Conservation (phyloP, 1,140 invertebrate genomes). For the Cherax destructor region DNA sequence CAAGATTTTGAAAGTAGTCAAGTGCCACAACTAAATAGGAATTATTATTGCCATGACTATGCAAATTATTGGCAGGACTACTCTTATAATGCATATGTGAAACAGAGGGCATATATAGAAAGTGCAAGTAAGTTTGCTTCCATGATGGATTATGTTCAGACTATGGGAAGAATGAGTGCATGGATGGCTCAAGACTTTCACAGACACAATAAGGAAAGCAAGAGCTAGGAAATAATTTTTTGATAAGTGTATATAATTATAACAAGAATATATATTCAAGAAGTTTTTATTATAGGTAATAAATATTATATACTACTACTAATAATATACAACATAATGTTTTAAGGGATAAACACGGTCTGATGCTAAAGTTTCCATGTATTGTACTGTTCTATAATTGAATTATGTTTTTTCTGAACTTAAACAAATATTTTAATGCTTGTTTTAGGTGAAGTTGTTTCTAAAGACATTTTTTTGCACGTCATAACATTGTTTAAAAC, state of each 20-base stretch:
- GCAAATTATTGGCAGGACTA: not conserved
- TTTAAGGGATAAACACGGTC: too few relatives aligned
- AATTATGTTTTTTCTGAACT: not conserved
- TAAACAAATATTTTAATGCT: not conserved
- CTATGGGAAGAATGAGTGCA: constrained; percentile 53
- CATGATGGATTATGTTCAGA: constrained; percentile 64
- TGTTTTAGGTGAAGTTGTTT: not conserved
- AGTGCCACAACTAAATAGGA: not conserved
- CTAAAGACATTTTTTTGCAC: not conserved
- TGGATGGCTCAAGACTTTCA: constrained; percentile 48
- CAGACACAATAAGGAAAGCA: not conserved
- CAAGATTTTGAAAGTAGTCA: not conserved
- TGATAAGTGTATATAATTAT: not conserved
- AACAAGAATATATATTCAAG: not conserved
- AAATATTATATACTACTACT: not conserved
- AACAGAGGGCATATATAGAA: constrained; percentile 17
- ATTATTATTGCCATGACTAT: not conserved
- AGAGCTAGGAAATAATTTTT: not conserved
- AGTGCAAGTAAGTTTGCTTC: constrained; percentile 52
- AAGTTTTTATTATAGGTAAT: not conserved
- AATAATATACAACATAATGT: not conserved
- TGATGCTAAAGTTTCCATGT: not conserved
- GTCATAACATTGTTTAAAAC: not conserved
- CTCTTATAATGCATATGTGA: not conserved
- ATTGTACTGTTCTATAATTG: not conserved